Base-by-base conservation (phyloP, 2,888 invertebrate genomes). In the Serripes groenlandicus region DNA sequence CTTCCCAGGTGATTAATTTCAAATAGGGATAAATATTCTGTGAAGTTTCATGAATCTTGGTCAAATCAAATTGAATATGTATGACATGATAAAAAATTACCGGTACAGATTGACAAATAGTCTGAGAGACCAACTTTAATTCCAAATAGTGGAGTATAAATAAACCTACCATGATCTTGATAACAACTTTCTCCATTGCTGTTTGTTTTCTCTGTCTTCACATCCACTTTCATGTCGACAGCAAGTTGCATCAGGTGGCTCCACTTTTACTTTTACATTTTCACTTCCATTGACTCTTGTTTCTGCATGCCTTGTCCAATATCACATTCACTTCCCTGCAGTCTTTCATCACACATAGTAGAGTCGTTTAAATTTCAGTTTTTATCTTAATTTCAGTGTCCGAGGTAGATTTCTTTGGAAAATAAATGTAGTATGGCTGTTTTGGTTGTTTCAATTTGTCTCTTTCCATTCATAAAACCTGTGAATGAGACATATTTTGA, bases 401-500 rank as follows among this genome's bases (percentile, higher is more conserved):
- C 23, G 11, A 5, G 11, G 18, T 42, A 42, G 23, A 1, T 35
- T 42, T 42, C 62, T 97, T 97, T 18, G 96, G 96, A 88, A 96
- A 95, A 94, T 97, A 96, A 77, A 98, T 96, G 87, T 96, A 97
- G 93, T 97, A 97, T 0, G 97, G 97, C 91, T 97, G 97, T 92
- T 97, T 90, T 87, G 30, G 84, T 82, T 70, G 88, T 86, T 73
- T 92, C 93, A 93, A 93, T 78, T 90, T 87, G 30, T 85, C 83
- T 70, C 88, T 86, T 73, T 92, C 93, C 93, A 93, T 78, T 93
- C 93, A 90, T 85, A 93, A 83, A 90, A 92, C 79, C 95, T 95
- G n/a, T 11, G 30, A n/a, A 26, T 23, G 49, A 3, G 49, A 21
- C 49, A 49, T 28, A 70, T 32, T 18, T 28, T 23, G 28, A 52